These are phyloP conservation scores for Onychomys torridus DNA, from an alignment of 2,797 vertebrate species.

Conservation along the genomic window DNA sequence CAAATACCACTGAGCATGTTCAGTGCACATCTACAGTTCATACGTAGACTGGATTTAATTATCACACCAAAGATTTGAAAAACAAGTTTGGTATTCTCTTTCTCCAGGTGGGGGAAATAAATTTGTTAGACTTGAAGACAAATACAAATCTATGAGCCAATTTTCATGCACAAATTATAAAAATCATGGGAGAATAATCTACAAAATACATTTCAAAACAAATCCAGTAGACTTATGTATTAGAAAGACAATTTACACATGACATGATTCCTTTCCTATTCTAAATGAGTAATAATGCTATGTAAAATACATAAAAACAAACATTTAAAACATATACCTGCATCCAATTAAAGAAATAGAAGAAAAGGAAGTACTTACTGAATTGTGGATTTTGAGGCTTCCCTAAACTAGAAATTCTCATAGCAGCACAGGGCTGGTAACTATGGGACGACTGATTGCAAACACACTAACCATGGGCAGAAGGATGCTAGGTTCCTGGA, in stretches of 20 bases:
- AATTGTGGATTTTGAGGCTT: neutral
- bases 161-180: neutral
- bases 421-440: neutral
- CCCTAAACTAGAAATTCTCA: neutral
- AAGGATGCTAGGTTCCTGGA: too few species aligned
- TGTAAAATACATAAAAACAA: neutral
- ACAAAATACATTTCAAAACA: neutral
- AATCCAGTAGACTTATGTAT: neutral
- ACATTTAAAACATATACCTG: neutral
- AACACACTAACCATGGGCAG: too few species aligned
- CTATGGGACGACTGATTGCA: neutral
- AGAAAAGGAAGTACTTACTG: neutral
- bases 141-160: neutral
- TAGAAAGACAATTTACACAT: neutral
- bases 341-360: neutral
- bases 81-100: neutral
- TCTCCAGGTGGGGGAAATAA: neutral
- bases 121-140: neutral
- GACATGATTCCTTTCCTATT: neutral
- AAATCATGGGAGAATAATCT: neutral
- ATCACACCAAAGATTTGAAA: neutral
- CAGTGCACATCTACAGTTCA: neutral
- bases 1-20: neutral
- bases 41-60: neutral
- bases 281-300: slow-evolving; percentile 6